Base-by-base conservation (phyloP, 2,113 vertebrate species). In the Pantherophis guttatus region DNA sequence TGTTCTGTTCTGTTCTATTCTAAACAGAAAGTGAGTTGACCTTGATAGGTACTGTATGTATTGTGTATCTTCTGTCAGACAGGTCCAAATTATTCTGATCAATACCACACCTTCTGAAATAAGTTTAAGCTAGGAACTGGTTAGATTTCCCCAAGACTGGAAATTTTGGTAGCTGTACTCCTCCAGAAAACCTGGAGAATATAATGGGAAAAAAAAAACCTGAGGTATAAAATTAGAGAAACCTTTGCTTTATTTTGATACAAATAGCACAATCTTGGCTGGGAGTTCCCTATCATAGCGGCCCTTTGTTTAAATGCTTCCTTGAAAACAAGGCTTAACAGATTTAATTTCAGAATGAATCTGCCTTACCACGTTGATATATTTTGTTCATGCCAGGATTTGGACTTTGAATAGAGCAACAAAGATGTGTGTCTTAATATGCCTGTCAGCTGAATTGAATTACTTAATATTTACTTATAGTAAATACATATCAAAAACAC, bases 401-500 rank as follows among this genome's bases (percentile, higher is more conserved):
- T 48, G 55, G 75, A 86, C 52, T 44, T 8, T 59, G 88, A 90
- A 44, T 52, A 93, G 48, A 93, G 29, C 26, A 59, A 86, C 29
- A 75, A 89, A 50, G 88, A n/a, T 90, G 58, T 59, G 70, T 13
- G 89, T 86, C 92, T 93, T 39, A 62, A 90, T 86, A 90, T 86
- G 88, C 88, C 53, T 62, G 92, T 90, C 92, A 93, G 92, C 88
- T 93, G 92, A 93, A 90, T 39, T 90, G 88, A 93, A 93, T 93
- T 93, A 93, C 92, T 90, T 93, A 93, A 93, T 93, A 93, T 93
- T 93, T 93, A 93, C 92, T 93, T 86, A 86, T 86, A 90, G 92
- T 90, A 93, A 93, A 93, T 93, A 90, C 21, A 4, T 62, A 93
- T 93, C 92, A 57, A 44, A 92, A 92, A 92, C 87, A 90, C 70